phyloP scores from a whole-genome alignment of 1,140 invertebrate species.

The Panagrolaimus sp. region DNA sequence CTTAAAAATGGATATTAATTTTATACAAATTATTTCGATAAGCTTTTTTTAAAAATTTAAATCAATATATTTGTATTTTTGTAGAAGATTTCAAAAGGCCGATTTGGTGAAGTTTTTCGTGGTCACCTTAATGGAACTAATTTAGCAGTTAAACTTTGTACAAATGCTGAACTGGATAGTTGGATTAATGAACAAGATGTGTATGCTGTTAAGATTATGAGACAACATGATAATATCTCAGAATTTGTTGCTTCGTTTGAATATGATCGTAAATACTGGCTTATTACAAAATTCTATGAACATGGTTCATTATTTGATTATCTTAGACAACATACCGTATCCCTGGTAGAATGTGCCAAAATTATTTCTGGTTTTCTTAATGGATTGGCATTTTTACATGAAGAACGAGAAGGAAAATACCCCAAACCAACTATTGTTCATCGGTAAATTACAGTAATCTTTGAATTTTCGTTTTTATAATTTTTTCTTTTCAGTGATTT shows the following conservation, averaged over 20 bases:
- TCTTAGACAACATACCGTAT: slow-evolving; percentile 77
- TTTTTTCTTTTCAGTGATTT: slow-evolving; percentile 68
- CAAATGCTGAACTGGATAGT: slow-evolving; percentile 66
- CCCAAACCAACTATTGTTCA: slow-evolving; percentile 90
- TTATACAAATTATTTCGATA: no score
- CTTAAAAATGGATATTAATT: no score
- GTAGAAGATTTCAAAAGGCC: slow-evolving; percentile 66
- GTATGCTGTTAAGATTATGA: slow-evolving; percentile 80
- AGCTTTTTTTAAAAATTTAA: no score
- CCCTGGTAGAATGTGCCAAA: slow-evolving; percentile 76
- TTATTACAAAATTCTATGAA: slow-evolving; percentile 88
- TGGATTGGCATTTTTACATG: slow-evolving; percentile 84
- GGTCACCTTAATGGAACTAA: slow-evolving; percentile 69
- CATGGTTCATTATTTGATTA: slow-evolving; percentile 88
- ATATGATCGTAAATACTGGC: slow-evolving; percentile 81
- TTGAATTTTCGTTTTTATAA: slow-evolving; percentile 10
- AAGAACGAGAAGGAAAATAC: slow-evolving; percentile 69
- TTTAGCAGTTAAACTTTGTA: slow-evolving; percentile 73
- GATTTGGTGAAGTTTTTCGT: slow-evolving; percentile 91
- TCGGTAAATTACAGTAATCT: slow-evolving; percentile 63
- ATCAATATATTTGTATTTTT: slow-evolving; percentile 20
- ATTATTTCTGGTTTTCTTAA: slow-evolving; percentile 81
- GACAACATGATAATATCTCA: slow-evolving; percentile 79
- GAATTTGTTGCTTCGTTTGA: slow-evolving; percentile 82
- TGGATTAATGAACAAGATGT: slow-evolving; percentile 66